Base-by-base conservation (phyloP, 2,888 invertebrate species). In the Cryptosula pallasiana region DNA sequence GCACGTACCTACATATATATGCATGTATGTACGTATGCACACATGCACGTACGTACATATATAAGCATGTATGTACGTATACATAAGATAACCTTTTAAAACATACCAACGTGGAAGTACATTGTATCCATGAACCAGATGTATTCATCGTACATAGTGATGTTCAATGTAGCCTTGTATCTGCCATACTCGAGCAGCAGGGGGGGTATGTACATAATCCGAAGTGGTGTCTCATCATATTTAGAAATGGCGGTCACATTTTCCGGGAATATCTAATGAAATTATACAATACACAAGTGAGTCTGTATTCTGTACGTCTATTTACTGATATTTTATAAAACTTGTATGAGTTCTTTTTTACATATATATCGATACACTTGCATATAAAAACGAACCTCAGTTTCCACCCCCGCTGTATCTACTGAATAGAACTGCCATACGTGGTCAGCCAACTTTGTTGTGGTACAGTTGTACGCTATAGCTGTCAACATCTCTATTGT, bases 161-260 rank as follows among this genome's bases (percentile, higher is more conserved):
- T n/a, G n/a, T 63, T 63, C 63, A 63, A n/a, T 5, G 63, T 63
- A 27, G 32, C 63, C 32, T 63, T 63, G 32, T 63, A 63, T 27
- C 32, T 63, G 63, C 63, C 63, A 32, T 63, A 63, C 16, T 63
- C 34, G 32, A 63, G 63, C 25, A 27, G 13, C n/a, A 63, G n/a
- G 9, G 63, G 32, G 2, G 63, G 32, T 5, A 63, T 63, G 29
- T 32, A 5, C 34, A 63, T 16, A 16, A 25, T 63, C 5, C 34
- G 32, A 5, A 63, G 9, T 32, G 63, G 63, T 29, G n/a, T 9
- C 2, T 63, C 63, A 63, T 63, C 9, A n/a, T 32, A 63, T 5
- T 2, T 9, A n/a, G 25, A 45, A 45, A 45, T 13, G 45, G 20
- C 5, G 45, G 45, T 45, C 20, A 45, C 45, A 45, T 45, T 45